phyloP scores from a whole-genome alignment of 1,140 invertebrate genomes.

The Danaus melanippus region DNA sequence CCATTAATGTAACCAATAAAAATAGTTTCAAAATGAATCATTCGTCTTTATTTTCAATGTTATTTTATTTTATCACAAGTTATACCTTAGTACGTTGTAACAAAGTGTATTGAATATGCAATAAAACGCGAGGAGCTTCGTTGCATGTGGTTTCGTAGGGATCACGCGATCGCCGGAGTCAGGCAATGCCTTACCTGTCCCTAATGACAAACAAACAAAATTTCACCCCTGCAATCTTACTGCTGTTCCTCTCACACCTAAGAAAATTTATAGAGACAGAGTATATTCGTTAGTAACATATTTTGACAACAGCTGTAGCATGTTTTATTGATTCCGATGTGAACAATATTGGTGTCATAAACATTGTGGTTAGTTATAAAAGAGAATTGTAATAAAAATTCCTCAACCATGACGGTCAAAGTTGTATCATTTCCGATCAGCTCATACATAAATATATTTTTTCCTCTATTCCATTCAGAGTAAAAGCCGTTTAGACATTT shows the following conservation, averaged over 20 bases:
- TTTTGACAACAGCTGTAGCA: conserved; percentile 37
- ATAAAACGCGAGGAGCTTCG: too few relatives aligned
- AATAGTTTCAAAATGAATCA: too few relatives aligned
- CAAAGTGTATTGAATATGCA: conserved; percentile 7
- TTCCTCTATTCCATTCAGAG: too few relatives aligned
- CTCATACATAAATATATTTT: too few relatives aligned
- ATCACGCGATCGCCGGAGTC: conserved; percentile 45
- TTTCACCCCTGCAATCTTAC: conserved; percentile 28
- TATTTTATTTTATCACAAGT: too few relatives aligned
- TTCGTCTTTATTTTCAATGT: too few relatives aligned
- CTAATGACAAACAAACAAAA: conserved; percentile 43
- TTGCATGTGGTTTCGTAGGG: conserved; percentile 21
- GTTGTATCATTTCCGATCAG: too few relatives aligned
- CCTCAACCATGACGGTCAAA: conserved; percentile 6
- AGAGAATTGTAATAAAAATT: conserved; percentile 19
- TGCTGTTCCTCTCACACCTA: conserved; percentile 27
- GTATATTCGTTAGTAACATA: conserved; percentile 22
- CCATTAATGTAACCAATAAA: too few relatives aligned
- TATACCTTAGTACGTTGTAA: conserved; percentile 10
- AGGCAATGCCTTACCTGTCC: conserved; percentile 38
- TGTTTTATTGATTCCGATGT: conserved; percentile 47
- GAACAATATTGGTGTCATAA: conserved; percentile 34
- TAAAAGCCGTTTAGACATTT: too few relatives aligned
- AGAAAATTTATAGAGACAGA: conserved; percentile 24
- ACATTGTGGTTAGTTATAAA: conserved; percentile 32